Base-by-base conservation (phyloP, 2,888 invertebrate genomes). In the Nasonia oneida region DNA sequence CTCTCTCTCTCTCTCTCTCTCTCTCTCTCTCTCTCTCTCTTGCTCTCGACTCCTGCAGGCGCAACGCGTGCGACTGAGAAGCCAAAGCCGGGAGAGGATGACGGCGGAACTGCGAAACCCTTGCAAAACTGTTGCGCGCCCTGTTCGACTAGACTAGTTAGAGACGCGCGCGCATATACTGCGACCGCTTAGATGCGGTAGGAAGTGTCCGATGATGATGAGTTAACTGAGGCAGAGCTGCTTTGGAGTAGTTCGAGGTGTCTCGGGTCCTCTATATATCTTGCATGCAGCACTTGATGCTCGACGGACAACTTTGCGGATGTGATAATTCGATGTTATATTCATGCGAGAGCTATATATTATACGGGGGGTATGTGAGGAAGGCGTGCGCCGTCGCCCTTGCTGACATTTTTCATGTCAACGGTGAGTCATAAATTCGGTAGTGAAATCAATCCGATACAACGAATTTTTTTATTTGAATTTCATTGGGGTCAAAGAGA, bases 51-150 rank as follows among this genome's bases (percentile, higher is more conserved):
- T 23, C 23, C 23, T 23, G 23, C 23, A 23, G 23, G 23, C 23
- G 23, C 23, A 23, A 23, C 23, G 23, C 23, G 23, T 23, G 23
- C 23, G 23, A 23, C 23, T 23, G 23, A 23, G 23, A 23, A 23
- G 23, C 23, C 23, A 23, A 23, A 23, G 23, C 23, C 23, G 23
- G 23, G 23, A 23, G 23, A 23, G 23, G 23, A 23, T 23, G 23
- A 23, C 23, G 23, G 23, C 23, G 23, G 23, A 23, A 23, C 23
- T 23, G 23, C 23, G 61, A 8, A 61, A 73, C 42, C 33, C 67
- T 67, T 29, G n/a, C 67, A 33, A 83, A 84, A 74, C 79, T 78
- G 87, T 88, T 87, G 89, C 87, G 81, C 87, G 85, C 81, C 83
- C 83, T 74, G 81, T 81, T 76, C 80, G 71, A 39, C 39, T 37